Evolutionary conservation across 2,888 invertebrate species (phyloP), one percentile per base, ranked within the genome.

Genomic region (Pandemis heparana): DNA sequence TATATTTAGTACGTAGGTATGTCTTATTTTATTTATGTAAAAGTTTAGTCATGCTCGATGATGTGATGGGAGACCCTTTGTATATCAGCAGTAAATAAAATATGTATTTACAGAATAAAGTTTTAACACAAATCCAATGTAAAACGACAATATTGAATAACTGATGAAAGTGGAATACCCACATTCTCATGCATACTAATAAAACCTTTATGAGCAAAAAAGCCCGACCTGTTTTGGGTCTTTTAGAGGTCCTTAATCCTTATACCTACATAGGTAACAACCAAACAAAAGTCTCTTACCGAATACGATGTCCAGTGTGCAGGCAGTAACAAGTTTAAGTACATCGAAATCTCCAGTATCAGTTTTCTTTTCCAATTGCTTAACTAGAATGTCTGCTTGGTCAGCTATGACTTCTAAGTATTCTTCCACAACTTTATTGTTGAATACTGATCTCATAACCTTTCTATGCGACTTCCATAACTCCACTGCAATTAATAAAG

Each of bases 391-490:
- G 5, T 87, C 79, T 0, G 95, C 87, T 82, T 96, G 96, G 63
- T 95, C 95, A 46, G 95, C 93, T 79, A 96, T 96, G 0, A 96
- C 94, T 4, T 91, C 92, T 10, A 96, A 85, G 81, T 96, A 96
- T 75, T 95, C 95, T 75, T 96, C 95, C 16, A 96, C 89, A 61
- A 96, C 94, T 83, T 95, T 95, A 81, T 96, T 96, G 81, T 96
- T 95, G 81, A 96, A 96, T 0, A 96, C 95, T 2, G 96, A 96
- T 16, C 96, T 94, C 53, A 96, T 87, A 41, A 96, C 88, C 88
- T 95, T 96, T 64, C 96, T 87, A 70, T 96, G 94, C 0, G 85
- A 78, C 78, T 94, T 95, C 96, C 96, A 96, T 81, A 95, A 92
- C 5, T 84, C 82, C 14, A 95, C 96, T 94, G 89, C 48, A 32